A percentile compares a stretch with the other conserved stretches of the same genome.
These are phyloP conservation scores for Hippoglossus stenolepis DNA, from an alignment of 2,113 vertebrate species.

Conservation along the genomic window DNA sequence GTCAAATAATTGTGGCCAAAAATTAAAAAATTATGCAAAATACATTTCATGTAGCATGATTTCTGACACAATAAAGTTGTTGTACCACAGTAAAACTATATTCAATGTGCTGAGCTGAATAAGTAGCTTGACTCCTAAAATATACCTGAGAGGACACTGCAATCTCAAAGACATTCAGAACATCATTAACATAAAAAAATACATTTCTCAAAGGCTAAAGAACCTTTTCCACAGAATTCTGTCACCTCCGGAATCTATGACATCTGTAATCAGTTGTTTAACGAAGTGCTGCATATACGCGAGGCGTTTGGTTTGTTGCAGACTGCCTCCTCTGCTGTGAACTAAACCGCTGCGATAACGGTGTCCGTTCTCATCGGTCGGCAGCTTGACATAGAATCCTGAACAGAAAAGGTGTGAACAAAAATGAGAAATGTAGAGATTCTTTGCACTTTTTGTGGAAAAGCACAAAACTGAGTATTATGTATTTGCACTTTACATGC, in stretches of 20 bases:
- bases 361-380: conserved; percentile 62
- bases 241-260: not conserved
- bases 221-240: not conserved
- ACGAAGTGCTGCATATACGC: too few species aligned
- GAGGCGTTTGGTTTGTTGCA: conserved; percentile 75
- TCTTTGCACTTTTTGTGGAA: not conserved
- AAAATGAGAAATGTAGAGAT: not conserved
- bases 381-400: conserved; percentile 44
- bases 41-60: not conserved
- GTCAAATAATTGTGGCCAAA: not conserved
- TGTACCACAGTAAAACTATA: not conserved
- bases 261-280: not conserved
- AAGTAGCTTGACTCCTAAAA: not conserved
- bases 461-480: not conserved
- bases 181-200: not conserved
- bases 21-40: not conserved
- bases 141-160: conserved; percentile 19
- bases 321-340: conserved; percentile 70
- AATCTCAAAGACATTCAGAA: not conserved
- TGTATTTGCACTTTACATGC: too few species aligned
- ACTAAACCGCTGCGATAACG: conserved; percentile 10
- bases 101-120: not conserved
- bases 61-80: not conserved
- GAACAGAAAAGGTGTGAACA: not conserved
- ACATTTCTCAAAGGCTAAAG: conserved; percentile 2